Evolutionary conservation across 2,888 invertebrate species (phyloP), one percentile per base, ranked within the genome.

Genomic region (Dryobota labecula): DNA sequence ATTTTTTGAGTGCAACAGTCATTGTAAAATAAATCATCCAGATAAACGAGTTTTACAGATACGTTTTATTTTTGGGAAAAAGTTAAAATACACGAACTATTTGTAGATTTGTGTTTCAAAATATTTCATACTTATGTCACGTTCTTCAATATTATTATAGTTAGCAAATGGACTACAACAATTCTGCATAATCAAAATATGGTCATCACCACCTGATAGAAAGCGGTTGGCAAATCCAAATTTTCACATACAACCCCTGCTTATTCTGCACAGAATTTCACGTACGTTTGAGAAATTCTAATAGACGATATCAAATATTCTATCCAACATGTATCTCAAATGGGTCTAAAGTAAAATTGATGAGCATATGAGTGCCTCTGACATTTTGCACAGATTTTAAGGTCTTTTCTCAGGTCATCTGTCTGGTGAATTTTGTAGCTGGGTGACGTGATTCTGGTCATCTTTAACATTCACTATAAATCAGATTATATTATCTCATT

Each of bases 311-410:
- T 80, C 57, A 58, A 80, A 78, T 75, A 70, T 75, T 75, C 62
- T 27, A 66, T 51, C 70, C 54, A 58, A 62, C 69, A 51, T 51
- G 51, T 67, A 49, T 43, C 75, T 67, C 51, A 63, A 56, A 63
- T 58, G 62, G 63, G 15, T 67, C 36, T 63, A 63, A 75, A 78
- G 80, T 64, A 67, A 80, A 75, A 78, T 78, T 78, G 66, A 78
- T 78, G 78, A 47, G 49, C 41, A 9, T 61, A 51, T 38, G 62
- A 73, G 61, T 78, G 57, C 30, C 30, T 73, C 47, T 62, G 66
- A 67, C 43, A 43, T 18, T 65, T 64, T 27, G 45, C 33, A 49
- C 9, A 61, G 60, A 61, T 78, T 75, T 71, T 77, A 58, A 49
- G 15, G 36, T 53, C 3, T 43, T 43, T 62, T 57, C 27, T 43